A percentile compares a stretch with the other conserved stretches of the same genome.
phyloP scores from a whole-genome alignment of 2,797 vertebrate genomes.

The Oceanodroma leucorhoa region DNA sequence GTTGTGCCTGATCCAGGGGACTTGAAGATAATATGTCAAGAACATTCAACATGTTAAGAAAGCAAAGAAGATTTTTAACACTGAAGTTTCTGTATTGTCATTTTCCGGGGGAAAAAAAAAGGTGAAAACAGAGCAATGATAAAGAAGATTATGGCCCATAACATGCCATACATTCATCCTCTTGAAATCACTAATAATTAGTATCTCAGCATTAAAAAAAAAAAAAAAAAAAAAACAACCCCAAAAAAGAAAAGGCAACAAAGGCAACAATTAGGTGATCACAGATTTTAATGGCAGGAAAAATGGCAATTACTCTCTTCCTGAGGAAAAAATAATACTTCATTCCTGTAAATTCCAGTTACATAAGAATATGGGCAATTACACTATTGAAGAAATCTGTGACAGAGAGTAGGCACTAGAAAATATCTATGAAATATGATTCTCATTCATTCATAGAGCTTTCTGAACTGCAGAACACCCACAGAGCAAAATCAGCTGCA shows the following conservation, averaged over 20 bases:
- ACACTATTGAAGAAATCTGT: constrained; percentile 27
- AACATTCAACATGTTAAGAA: background rate
- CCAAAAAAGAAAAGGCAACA: no score
- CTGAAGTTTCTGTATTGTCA: background rate
- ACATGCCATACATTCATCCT: background rate
- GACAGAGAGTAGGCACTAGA: constrained; percentile 47
- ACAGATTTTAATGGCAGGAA: background rate
- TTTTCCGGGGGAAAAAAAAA: background rate
- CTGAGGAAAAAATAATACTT: background rate
- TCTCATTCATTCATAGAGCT: constrained; percentile 61
- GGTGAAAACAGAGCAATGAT: background rate
- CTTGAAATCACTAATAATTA: background rate
- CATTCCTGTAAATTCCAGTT: constrained; percentile 21
- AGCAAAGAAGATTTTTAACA: background rate
- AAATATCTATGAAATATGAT: constrained; percentile 50
- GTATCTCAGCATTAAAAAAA: background rate
- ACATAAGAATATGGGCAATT: constrained; percentile 43
- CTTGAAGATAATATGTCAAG: background rate
- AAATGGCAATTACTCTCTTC: background rate
- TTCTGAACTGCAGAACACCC: constrained; percentile 46
- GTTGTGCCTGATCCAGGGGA: background rate
- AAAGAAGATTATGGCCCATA: background rate
- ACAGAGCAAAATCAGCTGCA: constrained; percentile 48
- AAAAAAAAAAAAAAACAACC: no score
- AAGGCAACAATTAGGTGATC: background rate